Conservation (phyloP, 2,113 vertebrate genomes). For the Engraulis encrasicolus region DNA sequence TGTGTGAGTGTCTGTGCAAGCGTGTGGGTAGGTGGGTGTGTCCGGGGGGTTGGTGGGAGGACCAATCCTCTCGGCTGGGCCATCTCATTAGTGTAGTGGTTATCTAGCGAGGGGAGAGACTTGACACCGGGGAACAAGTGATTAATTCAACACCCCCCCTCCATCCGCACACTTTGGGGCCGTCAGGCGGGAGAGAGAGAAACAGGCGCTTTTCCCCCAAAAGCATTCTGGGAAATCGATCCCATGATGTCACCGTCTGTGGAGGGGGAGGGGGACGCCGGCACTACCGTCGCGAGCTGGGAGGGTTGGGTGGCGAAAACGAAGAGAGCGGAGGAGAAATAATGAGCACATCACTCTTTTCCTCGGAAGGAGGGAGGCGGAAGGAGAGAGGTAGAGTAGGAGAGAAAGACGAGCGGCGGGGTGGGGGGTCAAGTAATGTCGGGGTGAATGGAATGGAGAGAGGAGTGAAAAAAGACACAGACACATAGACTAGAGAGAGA, state of each 20-base stretch:
- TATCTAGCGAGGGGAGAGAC: not conserved
- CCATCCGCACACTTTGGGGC: too few relatives aligned
- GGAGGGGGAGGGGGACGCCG: too few relatives aligned
- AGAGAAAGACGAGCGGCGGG: not conserved
- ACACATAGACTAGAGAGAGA: too few relatives aligned
- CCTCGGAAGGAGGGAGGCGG: not conserved
- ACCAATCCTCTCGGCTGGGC: not conserved
- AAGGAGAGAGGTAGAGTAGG: not conserved
- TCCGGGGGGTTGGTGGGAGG: not conserved
- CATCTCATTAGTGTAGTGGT: slow-evolving; percentile 13
- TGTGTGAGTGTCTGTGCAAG: too few relatives aligned
- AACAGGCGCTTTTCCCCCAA: not conserved
- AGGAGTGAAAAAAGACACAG: too few relatives aligned
- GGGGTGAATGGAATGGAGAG: not conserved
- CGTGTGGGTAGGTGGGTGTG: too few relatives aligned
- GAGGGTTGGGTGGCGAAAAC: not conserved
- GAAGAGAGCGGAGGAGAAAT: not conserved
- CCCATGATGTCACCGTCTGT: not conserved
- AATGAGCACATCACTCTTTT: not conserved
- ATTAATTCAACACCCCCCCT: too few relatives aligned
- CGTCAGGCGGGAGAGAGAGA: not conserved
- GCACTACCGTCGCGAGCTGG: too few relatives aligned
- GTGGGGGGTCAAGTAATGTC: not conserved
- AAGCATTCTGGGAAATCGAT: not conserved
- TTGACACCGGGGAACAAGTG: not conserved